These are phyloP conservation scores for Trogon surrucura DNA, from an alignment of 2,113 vertebrate genomes.

Conservation along the genomic window DNA sequence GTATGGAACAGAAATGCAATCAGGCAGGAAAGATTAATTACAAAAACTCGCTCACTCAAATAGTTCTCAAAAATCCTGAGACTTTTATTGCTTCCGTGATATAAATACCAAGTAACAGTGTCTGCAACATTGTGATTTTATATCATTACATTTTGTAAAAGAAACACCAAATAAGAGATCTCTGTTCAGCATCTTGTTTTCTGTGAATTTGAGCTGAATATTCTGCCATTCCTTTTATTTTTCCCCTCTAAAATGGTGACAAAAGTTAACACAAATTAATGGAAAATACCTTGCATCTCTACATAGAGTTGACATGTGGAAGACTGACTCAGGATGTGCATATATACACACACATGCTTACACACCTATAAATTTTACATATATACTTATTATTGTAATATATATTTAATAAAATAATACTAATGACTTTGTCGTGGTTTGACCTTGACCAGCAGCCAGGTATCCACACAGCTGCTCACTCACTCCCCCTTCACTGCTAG, in stretches of 20 bases:
- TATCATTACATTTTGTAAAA: slow-evolving; percentile 13
- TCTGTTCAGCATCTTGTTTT: neutral
- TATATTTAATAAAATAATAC: neutral
- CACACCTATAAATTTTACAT: neutral
- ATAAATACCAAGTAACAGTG: slow-evolving; percentile 27
- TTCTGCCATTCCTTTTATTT: neutral
- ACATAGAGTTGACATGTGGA: neutral
- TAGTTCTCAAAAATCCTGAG: slow-evolving; percentile 19
- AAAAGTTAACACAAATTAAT: neutral
- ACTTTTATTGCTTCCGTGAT: neutral
- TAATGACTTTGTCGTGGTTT: neutral
- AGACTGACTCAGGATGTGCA: neutral
- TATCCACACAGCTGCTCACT: too few species aligned
- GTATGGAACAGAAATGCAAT: slow-evolving; percentile 27
- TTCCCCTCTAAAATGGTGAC: neutral
- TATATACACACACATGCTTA: neutral
- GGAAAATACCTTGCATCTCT: neutral
- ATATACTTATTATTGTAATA: neutral
- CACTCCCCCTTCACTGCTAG: too few species aligned
- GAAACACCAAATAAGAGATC: neutral
- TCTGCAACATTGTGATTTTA: neutral
- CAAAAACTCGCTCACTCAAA: slow-evolving; percentile 14
- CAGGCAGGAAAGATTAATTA: slow-evolving; percentile 60
- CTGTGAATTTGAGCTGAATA: neutral
- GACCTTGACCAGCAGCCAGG: too few species aligned